Evolutionary conservation across 2,888 invertebrate genomes (phyloP).

Genomic region (Stictocephala bisonia): DNA sequence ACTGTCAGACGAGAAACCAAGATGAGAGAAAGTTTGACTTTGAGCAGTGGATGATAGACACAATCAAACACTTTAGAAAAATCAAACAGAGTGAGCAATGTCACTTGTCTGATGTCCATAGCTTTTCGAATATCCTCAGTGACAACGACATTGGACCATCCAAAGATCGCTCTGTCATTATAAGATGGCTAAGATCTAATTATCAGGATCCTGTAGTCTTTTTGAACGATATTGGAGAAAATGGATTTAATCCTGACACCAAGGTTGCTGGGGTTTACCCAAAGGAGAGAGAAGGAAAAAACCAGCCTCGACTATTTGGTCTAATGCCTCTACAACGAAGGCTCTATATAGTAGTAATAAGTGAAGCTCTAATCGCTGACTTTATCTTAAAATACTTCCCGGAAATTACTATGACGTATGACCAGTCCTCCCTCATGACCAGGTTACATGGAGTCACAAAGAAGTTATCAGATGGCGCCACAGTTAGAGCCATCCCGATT

Average conservation of each 20-base stretch:
- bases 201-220: neutral
- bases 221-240: neutral
- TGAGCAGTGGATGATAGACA: neutral
- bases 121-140: no score
- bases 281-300: constrained; percentile 20
- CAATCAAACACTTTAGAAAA: neutral
- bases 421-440: neutral
- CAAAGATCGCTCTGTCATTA: constrained; percentile 21
- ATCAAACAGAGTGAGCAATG: no score
- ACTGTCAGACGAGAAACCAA: neutral
- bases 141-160: constrained; percentile 2
- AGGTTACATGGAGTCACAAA: neutral
- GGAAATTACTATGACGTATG: constrained; percentile 24
- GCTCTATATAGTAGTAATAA: constrained; percentile 3
- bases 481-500: neutral
- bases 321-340: neutral
- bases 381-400: constrained; percentile 1
- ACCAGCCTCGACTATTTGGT: constrained; percentile 20
- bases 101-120: no score
- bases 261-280: constrained; percentile 11
- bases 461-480: neutral
- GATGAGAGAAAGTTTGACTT: neutral
- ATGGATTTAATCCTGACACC: neutral
- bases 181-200: neutral
- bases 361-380: constrained; percentile 9